Percentiles rank a stretch among this genome's conserved stretches.
These are phyloP conservation scores for Cercopithecus petaurista DNA, from an alignment of 2,797 vertebrate genomes.

Conservation along the genomic window DNA sequence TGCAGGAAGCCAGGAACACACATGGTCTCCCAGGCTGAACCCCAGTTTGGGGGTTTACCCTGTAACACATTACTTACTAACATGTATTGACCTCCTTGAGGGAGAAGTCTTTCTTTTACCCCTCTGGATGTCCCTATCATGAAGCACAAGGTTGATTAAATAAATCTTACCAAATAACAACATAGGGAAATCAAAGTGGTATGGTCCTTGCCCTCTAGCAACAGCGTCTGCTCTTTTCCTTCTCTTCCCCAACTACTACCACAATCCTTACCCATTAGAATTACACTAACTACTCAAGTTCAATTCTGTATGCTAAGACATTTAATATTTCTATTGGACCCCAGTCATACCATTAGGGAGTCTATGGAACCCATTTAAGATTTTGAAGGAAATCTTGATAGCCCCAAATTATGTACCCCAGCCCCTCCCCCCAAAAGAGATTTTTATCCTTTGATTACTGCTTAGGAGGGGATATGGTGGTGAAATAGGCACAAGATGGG, in stretches of 20 bases:
- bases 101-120: neutral
- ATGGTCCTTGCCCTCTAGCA: neutral
- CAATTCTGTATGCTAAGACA: neutral
- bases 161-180: neutral
- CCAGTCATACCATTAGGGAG: neutral
- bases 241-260: neutral
- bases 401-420: neutral
- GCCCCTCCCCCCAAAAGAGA: neutral
- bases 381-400: conserved; percentile 4
- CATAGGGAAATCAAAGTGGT: neutral
- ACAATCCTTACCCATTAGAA: neutral
- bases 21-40: too few species aligned
- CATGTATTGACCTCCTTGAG: neutral
- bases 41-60: too few species aligned
- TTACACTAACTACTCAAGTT: neutral
- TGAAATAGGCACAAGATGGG: neutral
- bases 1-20: too few species aligned
- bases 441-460: neutral
- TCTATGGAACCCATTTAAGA: neutral
- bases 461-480: neutral
- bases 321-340: neutral
- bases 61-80: neutral
- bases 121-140: neutral
- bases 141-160: neutral
- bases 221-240: neutral